phyloP scores from a whole-genome alignment of 2,113 vertebrate species.

The Psilopsiagon aymara region DNA sequence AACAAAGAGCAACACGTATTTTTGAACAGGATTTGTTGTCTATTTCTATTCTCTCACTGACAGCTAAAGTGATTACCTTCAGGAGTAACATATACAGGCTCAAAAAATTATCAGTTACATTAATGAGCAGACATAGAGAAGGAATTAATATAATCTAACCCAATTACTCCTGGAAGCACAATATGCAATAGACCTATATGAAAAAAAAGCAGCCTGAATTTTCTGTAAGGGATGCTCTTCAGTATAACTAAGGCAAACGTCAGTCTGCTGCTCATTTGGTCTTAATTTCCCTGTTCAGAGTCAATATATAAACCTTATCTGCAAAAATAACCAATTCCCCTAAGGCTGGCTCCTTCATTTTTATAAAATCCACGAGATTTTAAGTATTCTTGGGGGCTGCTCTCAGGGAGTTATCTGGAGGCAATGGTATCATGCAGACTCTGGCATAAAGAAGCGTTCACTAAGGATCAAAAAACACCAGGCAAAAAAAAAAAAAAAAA shows the following conservation, averaged over 20 bases:
- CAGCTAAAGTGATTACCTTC: not conserved
- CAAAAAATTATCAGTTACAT: not conserved
- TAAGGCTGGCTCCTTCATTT: not conserved
- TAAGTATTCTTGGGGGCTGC: not conserved
- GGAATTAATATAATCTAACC: not conserved
- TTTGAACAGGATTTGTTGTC: not conserved
- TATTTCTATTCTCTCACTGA: not conserved
- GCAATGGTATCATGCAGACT: not conserved
- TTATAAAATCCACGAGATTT: not conserved
- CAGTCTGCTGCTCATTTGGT: not conserved
- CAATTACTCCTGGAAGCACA: not conserved
- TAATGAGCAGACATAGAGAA: not conserved
- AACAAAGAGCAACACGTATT: not conserved
- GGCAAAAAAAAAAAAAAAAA: not conserved
- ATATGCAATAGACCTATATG: not conserved
- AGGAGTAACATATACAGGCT: not conserved
- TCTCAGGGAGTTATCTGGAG: not conserved
- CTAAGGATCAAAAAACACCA: not conserved
- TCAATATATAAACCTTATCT: not conserved
- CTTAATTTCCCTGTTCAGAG: not conserved
- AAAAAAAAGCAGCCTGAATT: not conserved
- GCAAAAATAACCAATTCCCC: not conserved
- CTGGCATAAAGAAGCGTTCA: not conserved
- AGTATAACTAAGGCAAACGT: not conserved
- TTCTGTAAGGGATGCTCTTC: not conserved